Base-by-base conservation (phyloP, 2,113 vertebrate species). In the Rhynchomys soricoides region DNA sequence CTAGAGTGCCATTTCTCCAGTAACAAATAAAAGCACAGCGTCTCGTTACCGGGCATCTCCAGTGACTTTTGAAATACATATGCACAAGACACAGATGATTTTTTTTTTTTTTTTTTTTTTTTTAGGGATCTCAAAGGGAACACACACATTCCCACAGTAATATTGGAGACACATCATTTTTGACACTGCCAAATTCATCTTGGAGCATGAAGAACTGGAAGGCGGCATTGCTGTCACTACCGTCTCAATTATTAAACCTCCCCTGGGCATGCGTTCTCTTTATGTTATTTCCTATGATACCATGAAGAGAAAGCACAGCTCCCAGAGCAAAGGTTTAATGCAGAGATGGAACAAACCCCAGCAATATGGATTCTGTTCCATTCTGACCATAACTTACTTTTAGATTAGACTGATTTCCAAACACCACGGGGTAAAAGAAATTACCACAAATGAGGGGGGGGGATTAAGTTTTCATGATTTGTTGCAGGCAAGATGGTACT, bases 161-260 rank as follows among this genome's bases (percentile, higher is more conserved):
- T 93, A 88, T 31, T 68, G 87, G 93, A 96, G 96, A 94, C 94
- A 74, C 29, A 17, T 96, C 88, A 93, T 89, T 96, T 96, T 3
- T 97, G 96, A 97, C 96, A 95, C 83, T 57, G 85, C 92, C 96
- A 83, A 90, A 89, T 96, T 74, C 93, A 75, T 97, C 86, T 96
- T 34, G 6, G 59, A 90, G 50, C 52, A 71, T 0, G 9, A 97
- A 70, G n/a, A 93, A 50, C 3, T 45, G 37, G 92, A 94, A 85
- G 43, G 9, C 31, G 31, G 45, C n/a, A 62, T 3, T 1, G 43
- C 43, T 81, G 79, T 73, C 78, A 79, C 6, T 3, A 93, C 57
- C 22, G 87, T 45, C 81, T 95, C 86, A 94, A 64, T 86, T 91
- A 96, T 82, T 79, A n/a, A 43, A 74, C 70, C 64, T 96, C 95